Base-by-base conservation (phyloP, 2,888 invertebrate genomes). In the Acrocera orbiculus region DNA sequence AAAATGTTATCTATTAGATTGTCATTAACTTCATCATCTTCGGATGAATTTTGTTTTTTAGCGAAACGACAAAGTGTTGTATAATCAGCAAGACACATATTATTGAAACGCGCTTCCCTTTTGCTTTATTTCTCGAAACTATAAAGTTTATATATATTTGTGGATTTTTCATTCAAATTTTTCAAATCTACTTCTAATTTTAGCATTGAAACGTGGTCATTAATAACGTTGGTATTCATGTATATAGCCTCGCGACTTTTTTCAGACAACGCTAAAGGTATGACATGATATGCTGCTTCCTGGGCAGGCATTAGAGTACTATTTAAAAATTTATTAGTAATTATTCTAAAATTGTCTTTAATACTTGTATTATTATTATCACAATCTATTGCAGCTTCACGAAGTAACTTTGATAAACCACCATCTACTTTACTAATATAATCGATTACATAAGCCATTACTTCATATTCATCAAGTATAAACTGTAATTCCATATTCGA, bases 341-440 rank as follows among this genome's bases (percentile, higher is more conserved):
- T 33, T 27, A 37, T 38, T 39, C n/a, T 31, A 36, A 33, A 47
- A 36, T 42, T 37, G 9, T 45, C 42, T 36, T 32, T 34, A 8
- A 43, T 29, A 17, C 28, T 33, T 20, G 28, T 37, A 35, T 46
- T 39, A 6, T 40, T 37, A 20, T 42, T 37, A 25, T 38, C 17
- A n/a, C 34, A 17, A 38, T 44, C 43, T 30, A 23, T 25, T 7
- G 42, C 42, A n/a, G 44, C 43, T 32, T 43, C 32, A 16, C 43
- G 28, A 28, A 45, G 42, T 24, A 50, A 32, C 38, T 48, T 38
- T 14, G 46, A 44, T 9, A 48, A 30, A 9, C 46, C 49, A 20
- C 42, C 37, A 24, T 46, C 42, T 2, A 44, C 38, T 41, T 50
- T 47, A 20, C 40, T 45, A 4, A 48, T 36, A 30, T 47, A 48